Percentiles rank a stretch among this genome's conserved stretches.
These are phyloP conservation scores for Microcebus ravelobensis DNA, from an alignment of 2,113 vertebrate species.

Conservation along the genomic window DNA sequence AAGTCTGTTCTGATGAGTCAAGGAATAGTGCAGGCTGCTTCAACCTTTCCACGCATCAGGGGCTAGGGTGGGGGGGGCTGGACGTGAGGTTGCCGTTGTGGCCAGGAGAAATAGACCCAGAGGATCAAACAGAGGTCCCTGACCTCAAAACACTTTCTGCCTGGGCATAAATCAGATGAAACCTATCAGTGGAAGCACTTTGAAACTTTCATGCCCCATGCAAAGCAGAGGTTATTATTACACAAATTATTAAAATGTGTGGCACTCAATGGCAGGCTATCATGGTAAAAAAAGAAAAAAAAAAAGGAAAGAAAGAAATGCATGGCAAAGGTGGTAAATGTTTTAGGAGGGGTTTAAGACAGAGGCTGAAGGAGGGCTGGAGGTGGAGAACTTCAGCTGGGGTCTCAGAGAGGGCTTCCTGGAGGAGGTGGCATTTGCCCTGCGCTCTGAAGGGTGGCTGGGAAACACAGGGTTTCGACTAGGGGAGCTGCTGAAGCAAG, in stretches of 20 bases:
- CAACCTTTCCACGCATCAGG: neutral
- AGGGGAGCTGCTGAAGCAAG: neutral
- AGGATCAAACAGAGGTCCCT: neutral
- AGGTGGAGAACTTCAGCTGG: neutral
- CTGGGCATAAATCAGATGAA: constrained; percentile 12
- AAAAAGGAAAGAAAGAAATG: no score
- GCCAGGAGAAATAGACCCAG: neutral
- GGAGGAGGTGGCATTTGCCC: neutral
- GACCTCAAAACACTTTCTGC: neutral
- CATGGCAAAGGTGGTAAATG: neutral
- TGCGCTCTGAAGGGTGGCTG: neutral
- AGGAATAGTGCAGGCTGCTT: neutral
- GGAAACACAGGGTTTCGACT: neutral
- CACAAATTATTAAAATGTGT: neutral
- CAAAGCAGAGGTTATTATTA: neutral
- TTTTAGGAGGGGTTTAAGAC: neutral
- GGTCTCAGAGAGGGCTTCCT: neutral
- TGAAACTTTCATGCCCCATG: neutral
- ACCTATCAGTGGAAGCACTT: neutral
- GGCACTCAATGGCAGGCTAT: neutral
- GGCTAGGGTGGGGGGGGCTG: neutral
- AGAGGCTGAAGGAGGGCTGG: neutral
- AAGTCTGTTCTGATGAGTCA: neutral
- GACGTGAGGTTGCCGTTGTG: neutral
- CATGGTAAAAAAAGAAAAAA: no score